Evolutionary conservation across 2,113 vertebrate species (phyloP), one percentile per base, ranked within the genome.

Genomic region (Tapirus terrestris): DNA sequence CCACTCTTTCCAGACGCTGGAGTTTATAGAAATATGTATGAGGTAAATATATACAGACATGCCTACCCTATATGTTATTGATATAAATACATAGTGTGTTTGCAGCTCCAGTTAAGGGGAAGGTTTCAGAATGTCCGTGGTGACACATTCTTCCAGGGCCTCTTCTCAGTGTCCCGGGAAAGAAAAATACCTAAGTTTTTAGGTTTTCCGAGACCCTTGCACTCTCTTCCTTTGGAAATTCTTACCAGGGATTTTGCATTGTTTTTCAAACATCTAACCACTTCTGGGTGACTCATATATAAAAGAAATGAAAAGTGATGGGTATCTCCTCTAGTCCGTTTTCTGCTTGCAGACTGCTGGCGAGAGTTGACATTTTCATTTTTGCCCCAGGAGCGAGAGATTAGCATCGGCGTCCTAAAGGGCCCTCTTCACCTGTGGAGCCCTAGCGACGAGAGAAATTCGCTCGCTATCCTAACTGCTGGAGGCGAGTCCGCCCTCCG

Each of bases 1-100:
- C 96, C 96, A 95, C 93, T 77, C 95, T 85, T 94, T 63, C 81
- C 89, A 97, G 96, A 85, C 92, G 89, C 92, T 80, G 84, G 67
- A 96, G 97, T 97, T 95, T 94, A 96, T 94, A 94, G 82, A 87
- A 97, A 97, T 96, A 98, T 96, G 97, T 96, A 96, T 94, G 94
- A 97, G 88, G 77, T 96, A 97, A 97, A 98, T 96, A 97, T 89
- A 92, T 97, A 96, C 96, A 98, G 96, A 95, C 89, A 96, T 92
- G 94, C 95, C 97, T 98, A 67, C 97, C 85, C 96, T 89, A 73
- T 96, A 95, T 88, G 81, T 80, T 92, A 96, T 61, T 95, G 94
- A 94, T 90, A 89, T 95, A 97, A 97, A 95, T 95, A 96, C 53
- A 51, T 82, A 43, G 73, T 36, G 68, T 91, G 93, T 96, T 81